Base-by-base conservation (phyloP, 1,140 invertebrate genomes). In the Cydia strobilella region DNA sequence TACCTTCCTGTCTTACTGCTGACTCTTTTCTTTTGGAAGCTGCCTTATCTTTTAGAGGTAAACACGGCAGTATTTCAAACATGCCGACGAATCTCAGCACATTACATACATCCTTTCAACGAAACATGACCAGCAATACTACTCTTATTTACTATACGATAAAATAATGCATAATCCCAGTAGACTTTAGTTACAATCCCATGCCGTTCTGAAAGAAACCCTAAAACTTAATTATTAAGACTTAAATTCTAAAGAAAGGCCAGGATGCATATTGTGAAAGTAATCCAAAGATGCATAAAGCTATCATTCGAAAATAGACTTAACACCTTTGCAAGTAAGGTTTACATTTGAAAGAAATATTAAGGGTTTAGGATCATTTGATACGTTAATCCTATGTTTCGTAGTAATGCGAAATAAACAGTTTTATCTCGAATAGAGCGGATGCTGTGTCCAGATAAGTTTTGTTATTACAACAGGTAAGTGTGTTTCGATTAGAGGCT, bases 391-490 rank as follows among this genome's bases (percentile, higher is more conserved):
- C 54, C 54, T 0, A 18, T 54, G 9, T 23, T 59, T 59, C 54
- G 20, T 59, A 59, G 54, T 59, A 59, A 59, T 59, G 54, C 20
- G 54, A 59, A 59, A 59, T 59, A 59, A 59, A 59, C 54, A 59
- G 54, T 18, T 59, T 59, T 59, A 59, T 59, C 51, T 54, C 51
- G 51, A 54, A 20, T 15, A 48, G 15, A 59, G 20, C 54, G 54
- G 54, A 59, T 59, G 54, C 20, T 59, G 54, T 23, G 20, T 7
- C 7, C 20, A 59, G 20, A 59, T 59, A 59, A 12, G 54, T 59
- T 23, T 23, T 59, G 6, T 54, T 54, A 59, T 20, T 59, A 20
- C 54, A 23, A 20, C 54, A 59, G 54, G 54, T 59, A 59, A 59
- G 18, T 10, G 23, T 18, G 0, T 18, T 51, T 51, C 48, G 15